A percentile compares a stretch with the other conserved stretches of the same genome.
phyloP scores from a whole-genome alignment of 2,888 invertebrate species.

The Autographa pulchrina region DNA sequence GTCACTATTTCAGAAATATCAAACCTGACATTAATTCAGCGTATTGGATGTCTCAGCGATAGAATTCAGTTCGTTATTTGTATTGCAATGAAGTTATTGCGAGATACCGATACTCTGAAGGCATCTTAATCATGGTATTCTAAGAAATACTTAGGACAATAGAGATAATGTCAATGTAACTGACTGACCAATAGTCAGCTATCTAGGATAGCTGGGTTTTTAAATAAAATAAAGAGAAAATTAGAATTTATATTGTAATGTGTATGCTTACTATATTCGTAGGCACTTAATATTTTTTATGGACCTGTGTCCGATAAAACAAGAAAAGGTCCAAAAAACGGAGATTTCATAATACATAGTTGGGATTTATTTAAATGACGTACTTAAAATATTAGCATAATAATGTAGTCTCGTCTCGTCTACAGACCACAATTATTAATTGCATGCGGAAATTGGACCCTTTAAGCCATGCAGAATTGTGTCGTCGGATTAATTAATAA shows the following conservation, averaged over 20 bases:
- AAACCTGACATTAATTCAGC: background rate
- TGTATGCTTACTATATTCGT: too few species aligned
- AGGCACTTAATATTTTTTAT: too few species aligned
- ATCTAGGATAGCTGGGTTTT: too few species aligned
- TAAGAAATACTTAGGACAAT: background rate
- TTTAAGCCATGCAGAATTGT: background rate
- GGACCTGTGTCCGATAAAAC: too few species aligned
- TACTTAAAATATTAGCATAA: background rate
- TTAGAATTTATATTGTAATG: too few species aligned
- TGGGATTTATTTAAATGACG: too few species aligned
- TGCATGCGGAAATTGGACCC: background rate
- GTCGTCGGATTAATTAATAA: background rate
- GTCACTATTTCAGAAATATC: background rate
- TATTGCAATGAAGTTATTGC: background rate
- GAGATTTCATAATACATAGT: too few species aligned
- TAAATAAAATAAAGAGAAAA: too few species aligned
- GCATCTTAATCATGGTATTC: background rate
- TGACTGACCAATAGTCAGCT: too few species aligned
- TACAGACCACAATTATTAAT: background rate
- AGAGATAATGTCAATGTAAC: background rate
- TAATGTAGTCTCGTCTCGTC: background rate
- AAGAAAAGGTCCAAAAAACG: too few species aligned
- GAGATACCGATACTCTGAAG: background rate
- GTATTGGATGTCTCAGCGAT: conserved; percentile 1
- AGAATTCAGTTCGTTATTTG: background rate